Evolutionary conservation across 2,888 invertebrate species (phyloP), one percentile per base, ranked within the genome.

Genomic region (Yponomeuta malinellus): DNA sequence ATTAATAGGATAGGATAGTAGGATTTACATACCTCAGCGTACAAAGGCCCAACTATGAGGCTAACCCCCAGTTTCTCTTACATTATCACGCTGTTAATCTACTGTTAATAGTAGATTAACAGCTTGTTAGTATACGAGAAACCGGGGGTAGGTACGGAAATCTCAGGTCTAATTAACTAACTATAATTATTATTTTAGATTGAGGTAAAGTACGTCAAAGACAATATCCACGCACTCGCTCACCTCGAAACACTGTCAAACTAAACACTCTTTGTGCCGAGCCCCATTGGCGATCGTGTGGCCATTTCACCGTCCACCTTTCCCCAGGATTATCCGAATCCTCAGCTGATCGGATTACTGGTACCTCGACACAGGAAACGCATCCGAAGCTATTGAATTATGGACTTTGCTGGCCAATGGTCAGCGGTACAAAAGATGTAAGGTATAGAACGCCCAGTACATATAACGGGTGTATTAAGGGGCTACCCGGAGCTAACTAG

Each of bases 381-480:
- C 89, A 89, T 90, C 84, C 72, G 75, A 71, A 71, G 71, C 74
- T 83, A 87, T 86, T 80, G 88, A 88, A 89, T 90, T 89, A 87
- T 69, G 69, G 64, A 65, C 63, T 65, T 73, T 71, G 74, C 69
- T 75, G 81, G 82, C 78, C 80, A 80, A 76, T 77, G 76, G 70
- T 79, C 73, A 48, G 70, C 64, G 70, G 10, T 33, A 48, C 48
- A 65, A 48, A 65, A 29, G 15, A 48, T 31, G 37, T 33, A 23
- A 69, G 33, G 6, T 29, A 65, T 12, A 65, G 65, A 48, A 59
- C 5, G 52, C 4, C 52, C 12, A 59, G 2, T 52, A 2, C 0
- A 33, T 33, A 33, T 4, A 43, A 43, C 43, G 43, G 23, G 23
- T 23, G 23, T 23, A 23, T 1, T 37, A 37, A 37, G 4, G 37